A percentile compares a stretch with the other conserved stretches of the same genome.
Conservation (phyloP, 2,888 invertebrate genomes). For the Sarcophaga subvicina region DNA sequence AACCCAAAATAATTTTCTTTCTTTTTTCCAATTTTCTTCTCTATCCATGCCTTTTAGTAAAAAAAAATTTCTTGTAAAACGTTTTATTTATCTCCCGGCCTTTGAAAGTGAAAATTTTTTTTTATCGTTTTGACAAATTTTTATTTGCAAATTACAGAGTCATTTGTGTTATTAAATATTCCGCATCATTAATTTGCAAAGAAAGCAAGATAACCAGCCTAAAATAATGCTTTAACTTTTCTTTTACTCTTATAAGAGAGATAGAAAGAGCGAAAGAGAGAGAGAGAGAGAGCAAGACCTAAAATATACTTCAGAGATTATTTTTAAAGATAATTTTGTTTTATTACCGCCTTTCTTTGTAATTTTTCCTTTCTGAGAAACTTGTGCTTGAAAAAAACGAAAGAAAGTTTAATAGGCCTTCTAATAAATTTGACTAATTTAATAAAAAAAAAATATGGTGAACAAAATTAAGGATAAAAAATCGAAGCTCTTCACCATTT, state of each 20-base stretch:
- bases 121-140: background rate
- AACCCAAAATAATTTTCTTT: background rate
- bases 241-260: background rate
- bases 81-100: background rate
- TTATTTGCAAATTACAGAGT: background rate
- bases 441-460: too few relatives aligned
- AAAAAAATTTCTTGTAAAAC: background rate
- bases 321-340: background rate
- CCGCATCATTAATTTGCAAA: conserved; percentile 9
- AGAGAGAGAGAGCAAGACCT: too few relatives aligned
- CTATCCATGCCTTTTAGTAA: background rate
- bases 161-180: background rate
- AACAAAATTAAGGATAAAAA: too few relatives aligned
- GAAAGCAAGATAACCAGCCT: background rate
- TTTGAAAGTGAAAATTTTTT: background rate
- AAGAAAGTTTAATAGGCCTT: too few relatives aligned
- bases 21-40: background rate
- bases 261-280: too few relatives aligned
- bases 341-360: background rate
- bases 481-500: too few relatives aligned
- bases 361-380: background rate
- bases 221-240: background rate
- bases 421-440: too few relatives aligned
- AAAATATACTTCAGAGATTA: too few relatives aligned
- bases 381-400: too few relatives aligned